These are phyloP conservation scores for Naja naja DNA, from an alignment of 2,113 vertebrate species.

Conservation along the genomic window DNA sequence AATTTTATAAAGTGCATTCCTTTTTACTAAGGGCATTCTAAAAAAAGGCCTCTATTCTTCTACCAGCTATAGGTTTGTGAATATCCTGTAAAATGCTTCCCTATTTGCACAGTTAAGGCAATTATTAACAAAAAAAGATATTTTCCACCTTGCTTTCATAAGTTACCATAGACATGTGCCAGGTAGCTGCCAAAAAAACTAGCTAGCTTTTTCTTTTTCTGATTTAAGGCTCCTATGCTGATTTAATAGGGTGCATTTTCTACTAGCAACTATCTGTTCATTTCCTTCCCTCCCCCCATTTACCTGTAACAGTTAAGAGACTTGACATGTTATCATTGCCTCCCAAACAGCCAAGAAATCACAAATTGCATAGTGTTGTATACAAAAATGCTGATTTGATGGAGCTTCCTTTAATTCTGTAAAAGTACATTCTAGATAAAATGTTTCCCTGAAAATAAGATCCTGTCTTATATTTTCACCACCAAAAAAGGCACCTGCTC, in stretches of 20 bases:
- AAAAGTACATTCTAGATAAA: background rate
- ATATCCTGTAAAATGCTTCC: background rate
- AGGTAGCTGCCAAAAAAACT: background rate
- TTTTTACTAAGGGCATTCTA: slow-evolving; percentile 16
- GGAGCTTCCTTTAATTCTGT: background rate
- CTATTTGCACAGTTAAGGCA: background rate
- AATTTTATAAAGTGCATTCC: background rate
- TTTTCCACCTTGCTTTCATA: background rate
- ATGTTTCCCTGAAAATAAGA: too few relatives aligned
- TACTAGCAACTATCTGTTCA: background rate
- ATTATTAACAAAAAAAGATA: background rate
- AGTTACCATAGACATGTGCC: background rate
- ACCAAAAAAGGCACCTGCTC: too few relatives aligned
- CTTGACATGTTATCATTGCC: background rate
- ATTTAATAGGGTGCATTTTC: slow-evolving; percentile 21
- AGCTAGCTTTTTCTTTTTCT: slow-evolving; percentile 15
- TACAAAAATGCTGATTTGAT: background rate
- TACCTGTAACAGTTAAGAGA: background rate
- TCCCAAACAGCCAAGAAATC: slow-evolving; percentile 29
- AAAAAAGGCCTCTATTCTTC: background rate
- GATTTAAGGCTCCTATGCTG: slow-evolving; percentile 25
- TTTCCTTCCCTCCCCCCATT: background rate
- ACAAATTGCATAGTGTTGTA: background rate
- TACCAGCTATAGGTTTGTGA: background rate
- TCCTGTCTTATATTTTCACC: too few relatives aligned